phyloP scores from a whole-genome alignment of 2,888 invertebrate genomes.

The Epistrophe eligans region DNA sequence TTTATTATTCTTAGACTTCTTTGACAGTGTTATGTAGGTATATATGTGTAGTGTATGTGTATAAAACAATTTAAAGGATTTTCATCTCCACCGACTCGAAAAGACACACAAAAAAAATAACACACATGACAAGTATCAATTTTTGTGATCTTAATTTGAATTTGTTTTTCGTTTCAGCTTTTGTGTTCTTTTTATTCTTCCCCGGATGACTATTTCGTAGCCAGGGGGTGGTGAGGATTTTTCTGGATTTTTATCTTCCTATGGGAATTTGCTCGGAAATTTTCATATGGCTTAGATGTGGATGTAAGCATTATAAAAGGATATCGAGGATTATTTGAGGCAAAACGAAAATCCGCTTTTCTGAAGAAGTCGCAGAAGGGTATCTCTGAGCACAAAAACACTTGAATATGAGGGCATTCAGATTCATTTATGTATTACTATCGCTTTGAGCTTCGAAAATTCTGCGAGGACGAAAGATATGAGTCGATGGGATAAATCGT shows the following conservation, averaged over 20 bases:
- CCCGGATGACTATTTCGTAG: background rate
- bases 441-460: slow-evolving; percentile 32
- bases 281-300: slow-evolving; percentile 60
- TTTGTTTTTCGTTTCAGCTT: slow-evolving; percentile 60
- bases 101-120: background rate
- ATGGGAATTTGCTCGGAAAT: slow-evolving; percentile 38
- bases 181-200: slow-evolving; percentile 55
- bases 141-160: slow-evolving; percentile 72
- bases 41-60: background rate
- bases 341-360: slow-evolving; percentile 53
- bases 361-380: background rate
- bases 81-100: slow-evolving; percentile 20
- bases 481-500: slow-evolving; percentile 26
- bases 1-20: background rate
- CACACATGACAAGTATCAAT: slow-evolving; percentile 70
- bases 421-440: slow-evolving; percentile 71
- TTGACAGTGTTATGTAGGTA: too few relatives aligned
- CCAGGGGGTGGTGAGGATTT: background rate
- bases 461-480: slow-evolving; percentile 2
- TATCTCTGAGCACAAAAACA: slow-evolving; percentile 32
- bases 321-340: slow-evolving; percentile 64
- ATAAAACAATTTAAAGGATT: slow-evolving; percentile 65
- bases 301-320: slow-evolving; percentile 65
- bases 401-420: slow-evolving; percentile 56
- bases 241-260: slow-evolving; percentile 21